Percentiles rank a stretch among this genome's conserved stretches.
These are phyloP conservation scores for Capra hircus DNA, from an alignment of 2,113 vertebrate species.

Conservation along the genomic window DNA sequence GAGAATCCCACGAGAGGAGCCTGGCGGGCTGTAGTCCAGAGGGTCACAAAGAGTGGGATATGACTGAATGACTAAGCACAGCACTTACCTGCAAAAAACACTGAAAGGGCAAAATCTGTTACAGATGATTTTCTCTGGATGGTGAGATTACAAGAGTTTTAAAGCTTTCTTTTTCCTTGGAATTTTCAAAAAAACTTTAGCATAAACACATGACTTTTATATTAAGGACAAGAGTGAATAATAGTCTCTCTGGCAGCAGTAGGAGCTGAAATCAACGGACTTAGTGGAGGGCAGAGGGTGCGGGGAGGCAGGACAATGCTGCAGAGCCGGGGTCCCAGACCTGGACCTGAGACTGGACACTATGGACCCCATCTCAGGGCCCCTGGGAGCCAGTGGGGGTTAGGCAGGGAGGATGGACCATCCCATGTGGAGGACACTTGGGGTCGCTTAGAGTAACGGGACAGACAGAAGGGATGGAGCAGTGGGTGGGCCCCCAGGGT, in stretches of 20 bases:
- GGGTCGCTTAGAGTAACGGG: rapidly evolving
- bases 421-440: background rate
- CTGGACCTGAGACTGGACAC: background rate
- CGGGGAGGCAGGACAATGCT: background rate
- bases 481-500: background rate
- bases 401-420: rapidly evolving
- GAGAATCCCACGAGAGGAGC: background rate
- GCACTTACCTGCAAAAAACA: background rate
- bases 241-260: background rate
- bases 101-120: background rate
- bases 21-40: background rate
- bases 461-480: background rate
- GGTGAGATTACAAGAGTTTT: no score
- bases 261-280: rapidly evolving
- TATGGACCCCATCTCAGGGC: rapidly evolving
- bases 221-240: background rate
- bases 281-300: background rate
- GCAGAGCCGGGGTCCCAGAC: background rate
- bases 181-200: background rate
- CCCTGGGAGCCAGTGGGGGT: background rate
- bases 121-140: background rate
- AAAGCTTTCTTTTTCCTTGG: background rate
- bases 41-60: background rate
- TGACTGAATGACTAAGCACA: background rate
- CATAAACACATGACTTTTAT: background rate